Evolutionary conservation across 2,888 invertebrate genomes (phyloP).

Genomic region (Andrena bicolor): DNA sequence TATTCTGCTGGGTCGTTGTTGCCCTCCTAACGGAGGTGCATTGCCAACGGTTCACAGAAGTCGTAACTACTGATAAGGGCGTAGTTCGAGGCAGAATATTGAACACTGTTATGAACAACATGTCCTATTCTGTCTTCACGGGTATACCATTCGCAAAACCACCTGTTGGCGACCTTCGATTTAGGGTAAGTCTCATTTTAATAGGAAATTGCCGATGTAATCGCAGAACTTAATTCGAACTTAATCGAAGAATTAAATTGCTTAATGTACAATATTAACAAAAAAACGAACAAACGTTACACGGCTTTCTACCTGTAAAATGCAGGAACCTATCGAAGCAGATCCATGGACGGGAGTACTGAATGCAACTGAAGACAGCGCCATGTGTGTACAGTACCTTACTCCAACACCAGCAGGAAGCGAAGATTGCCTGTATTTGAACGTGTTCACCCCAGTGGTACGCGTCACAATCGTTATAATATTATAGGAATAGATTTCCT

Average conservation of each 20-base stretch:
- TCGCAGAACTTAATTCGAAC: too few species aligned
- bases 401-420: background rate
- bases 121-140: background rate
- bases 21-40: background rate
- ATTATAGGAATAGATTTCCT: too few species aligned
- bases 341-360: background rate
- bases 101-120: background rate
- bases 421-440: constrained; percentile 26
- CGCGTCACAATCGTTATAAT: background rate
- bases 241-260: too few species aligned
- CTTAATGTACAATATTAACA: too few species aligned
- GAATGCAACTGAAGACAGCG: background rate
- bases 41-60: background rate
- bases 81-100: background rate
- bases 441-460: constrained; percentile 22
- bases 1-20: background rate
- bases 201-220: background rate
- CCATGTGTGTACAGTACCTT: background rate
- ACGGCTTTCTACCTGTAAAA: background rate
- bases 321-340: background rate
- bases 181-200: constrained; percentile 9
- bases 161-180: constrained; percentile 10
- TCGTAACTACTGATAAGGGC: constrained; percentile 3
- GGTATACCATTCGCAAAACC: constrained; percentile 23
- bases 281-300: too few species aligned